Conservation (phyloP, 1,140 invertebrate genomes). For the Nautilus pompilius region DNA sequence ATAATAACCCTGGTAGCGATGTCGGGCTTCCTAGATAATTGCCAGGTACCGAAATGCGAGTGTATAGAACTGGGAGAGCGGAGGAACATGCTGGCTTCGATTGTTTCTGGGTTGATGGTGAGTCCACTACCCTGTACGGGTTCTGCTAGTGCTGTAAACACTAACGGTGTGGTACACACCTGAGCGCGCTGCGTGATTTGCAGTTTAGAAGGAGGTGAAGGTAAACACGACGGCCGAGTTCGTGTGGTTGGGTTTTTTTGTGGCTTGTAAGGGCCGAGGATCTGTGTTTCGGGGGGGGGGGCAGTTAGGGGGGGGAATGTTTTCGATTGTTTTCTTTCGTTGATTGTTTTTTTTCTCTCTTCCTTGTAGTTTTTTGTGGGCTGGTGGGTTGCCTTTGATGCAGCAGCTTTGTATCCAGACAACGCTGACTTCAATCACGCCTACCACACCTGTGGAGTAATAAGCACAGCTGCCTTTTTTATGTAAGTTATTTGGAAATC, state of each 20-base stretch:
- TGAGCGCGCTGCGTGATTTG: neutral
- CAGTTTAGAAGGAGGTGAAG: neutral
- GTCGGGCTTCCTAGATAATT: conserved; percentile 58
- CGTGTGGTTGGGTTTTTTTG: neutral
- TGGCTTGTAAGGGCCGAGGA: neutral
- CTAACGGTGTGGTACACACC: neutral
- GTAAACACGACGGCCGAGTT: neutral
- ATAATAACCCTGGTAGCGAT: too few species aligned
- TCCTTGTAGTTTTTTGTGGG: conserved; percentile 84
- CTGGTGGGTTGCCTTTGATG: conserved; percentile 98
- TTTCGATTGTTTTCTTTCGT: neutral
- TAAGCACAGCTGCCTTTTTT: conserved; percentile 89
- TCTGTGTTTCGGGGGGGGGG: neutral
- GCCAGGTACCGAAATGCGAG: conserved; percentile 51
- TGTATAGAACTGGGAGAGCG: conserved; percentile 61
- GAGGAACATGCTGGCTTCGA: conserved; percentile 78
- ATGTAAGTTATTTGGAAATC: conserved; percentile 67
- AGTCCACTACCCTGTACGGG: conserved; percentile 42
- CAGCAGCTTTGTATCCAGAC: conserved; percentile 73
- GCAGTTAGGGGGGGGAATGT: neutral
- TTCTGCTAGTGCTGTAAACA: neutral
- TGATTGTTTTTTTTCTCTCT: neutral
- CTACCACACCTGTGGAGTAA: conserved; percentile 90
- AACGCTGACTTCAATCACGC: conserved; percentile 66
- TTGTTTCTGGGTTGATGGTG: conserved; percentile 81